phyloP scores from a whole-genome alignment of 1,140 invertebrate species.

The Batillaria attramentaria region DNA sequence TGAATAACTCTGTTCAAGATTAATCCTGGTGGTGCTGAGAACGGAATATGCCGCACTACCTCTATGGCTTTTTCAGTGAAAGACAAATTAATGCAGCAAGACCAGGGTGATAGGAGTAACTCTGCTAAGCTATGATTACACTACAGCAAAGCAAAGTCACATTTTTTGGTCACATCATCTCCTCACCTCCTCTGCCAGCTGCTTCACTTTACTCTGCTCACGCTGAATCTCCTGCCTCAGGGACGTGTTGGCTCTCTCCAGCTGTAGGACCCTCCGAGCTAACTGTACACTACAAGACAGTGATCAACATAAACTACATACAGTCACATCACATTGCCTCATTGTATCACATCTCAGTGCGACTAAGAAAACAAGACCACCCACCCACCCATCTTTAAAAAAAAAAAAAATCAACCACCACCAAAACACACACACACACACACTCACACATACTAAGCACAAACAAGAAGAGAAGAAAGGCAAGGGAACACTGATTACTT shows the following conservation, averaged over 20 bases:
- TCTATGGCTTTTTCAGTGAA: no score
- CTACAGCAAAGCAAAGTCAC: no score
- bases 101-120: no score
- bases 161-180: no score
- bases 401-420: not conserved
- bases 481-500: no score
- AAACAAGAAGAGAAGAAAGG: no score
- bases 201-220: slow-evolving; percentile 61
- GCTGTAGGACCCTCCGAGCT: slow-evolving; percentile 67
- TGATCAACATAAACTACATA: not conserved
- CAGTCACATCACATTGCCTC: not conserved
- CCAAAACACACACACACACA: not conserved
- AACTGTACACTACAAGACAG: slow-evolving; percentile 65
- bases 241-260: slow-evolving; percentile 68
- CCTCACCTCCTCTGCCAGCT: slow-evolving; percentile 64
- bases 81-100: no score
- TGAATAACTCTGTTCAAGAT: no score
- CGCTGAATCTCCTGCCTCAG: slow-evolving; percentile 64
- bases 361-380: not conserved
- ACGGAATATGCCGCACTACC: no score
- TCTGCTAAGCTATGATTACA: no score
- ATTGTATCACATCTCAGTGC: not conserved
- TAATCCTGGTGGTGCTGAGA: no score
- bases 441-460: not conserved
- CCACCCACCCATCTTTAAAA: not conserved